These are phyloP conservation scores for Sinohyriopsis cumingii DNA, from an alignment of 2,888 invertebrate genomes.

Conservation along the genomic window DNA sequence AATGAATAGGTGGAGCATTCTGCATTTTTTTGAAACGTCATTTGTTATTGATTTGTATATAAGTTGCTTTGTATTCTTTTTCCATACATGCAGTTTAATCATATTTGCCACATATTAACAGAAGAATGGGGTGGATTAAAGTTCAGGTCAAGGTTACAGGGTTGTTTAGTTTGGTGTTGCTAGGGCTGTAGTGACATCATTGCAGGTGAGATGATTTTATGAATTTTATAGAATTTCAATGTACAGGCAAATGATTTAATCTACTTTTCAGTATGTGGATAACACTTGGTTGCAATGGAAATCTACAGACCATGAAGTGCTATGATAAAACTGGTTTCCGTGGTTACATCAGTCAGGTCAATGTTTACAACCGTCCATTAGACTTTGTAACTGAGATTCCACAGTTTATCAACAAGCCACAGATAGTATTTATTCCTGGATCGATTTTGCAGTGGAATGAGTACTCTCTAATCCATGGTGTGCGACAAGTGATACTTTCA, in stretches of 20 bases:
- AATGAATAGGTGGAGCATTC: no score
- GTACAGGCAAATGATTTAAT: not conserved
- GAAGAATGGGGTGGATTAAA: no score
- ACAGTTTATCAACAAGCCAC: slow-evolving; percentile 13
- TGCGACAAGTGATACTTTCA: slow-evolving; percentile 31
- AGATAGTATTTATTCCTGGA: slow-evolving; percentile 11
- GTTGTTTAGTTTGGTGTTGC: no score
- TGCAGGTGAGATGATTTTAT: no score
- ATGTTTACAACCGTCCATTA: slow-evolving; percentile 47
- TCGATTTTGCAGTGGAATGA: slow-evolving; percentile 48
- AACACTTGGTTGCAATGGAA: slow-evolving; percentile 52
- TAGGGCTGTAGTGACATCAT: no score
- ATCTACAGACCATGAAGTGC: slow-evolving; percentile 21
- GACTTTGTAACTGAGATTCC: slow-evolving; percentile 42
- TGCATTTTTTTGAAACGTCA: no score
- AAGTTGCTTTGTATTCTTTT: no score
- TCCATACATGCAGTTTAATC: no score
- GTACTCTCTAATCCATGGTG: slow-evolving; percentile 37
- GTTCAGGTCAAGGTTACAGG: no score
- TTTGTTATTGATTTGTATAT: no score
- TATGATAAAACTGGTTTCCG: slow-evolving; percentile 44
- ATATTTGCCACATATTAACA: no score
- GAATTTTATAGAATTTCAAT: no score
- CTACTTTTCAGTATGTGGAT: slow-evolving; percentile 46
- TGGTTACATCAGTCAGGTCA: slow-evolving; percentile 57